Conservation (phyloP, 2,888 invertebrate species). For the Chorisops tibialis region DNA sequence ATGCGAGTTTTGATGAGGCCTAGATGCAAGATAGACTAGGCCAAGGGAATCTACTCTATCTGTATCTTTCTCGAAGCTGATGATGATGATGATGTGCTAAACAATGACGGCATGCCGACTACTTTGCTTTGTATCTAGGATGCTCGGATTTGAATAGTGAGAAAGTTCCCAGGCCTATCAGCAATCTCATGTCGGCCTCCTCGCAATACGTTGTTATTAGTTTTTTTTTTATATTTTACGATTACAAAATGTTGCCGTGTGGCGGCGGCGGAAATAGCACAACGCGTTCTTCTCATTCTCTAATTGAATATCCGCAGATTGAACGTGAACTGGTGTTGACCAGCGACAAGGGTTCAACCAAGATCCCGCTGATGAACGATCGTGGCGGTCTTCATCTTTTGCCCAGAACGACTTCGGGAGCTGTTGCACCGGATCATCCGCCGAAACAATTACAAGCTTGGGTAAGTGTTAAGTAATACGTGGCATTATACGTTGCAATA, state of each 20-base stretch:
- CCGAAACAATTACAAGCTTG: conserved; percentile 72
- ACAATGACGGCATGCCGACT: conserved; percentile 8
- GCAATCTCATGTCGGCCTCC: conserved; percentile 1
- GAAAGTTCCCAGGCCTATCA: conserved; percentile 21
- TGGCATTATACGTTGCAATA: too few relatives aligned
- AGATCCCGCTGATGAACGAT: conserved; percentile 73
- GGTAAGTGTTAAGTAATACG: conserved; percentile 48
- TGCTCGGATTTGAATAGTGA: neutral
- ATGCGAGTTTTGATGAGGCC: neutral
- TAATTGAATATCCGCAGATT: conserved; percentile 55
- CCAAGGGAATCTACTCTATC: neutral
- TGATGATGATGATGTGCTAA: conserved; percentile 15
- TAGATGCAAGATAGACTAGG: neutral
- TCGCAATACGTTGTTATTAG: neutral
- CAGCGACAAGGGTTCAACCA: conserved; percentile 71
- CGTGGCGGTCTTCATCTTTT: conserved; percentile 34
- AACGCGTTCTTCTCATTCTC: neutral
- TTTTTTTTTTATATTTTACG: too few relatives aligned
- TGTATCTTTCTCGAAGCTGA: neutral
- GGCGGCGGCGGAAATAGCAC: conserved; percentile 18
- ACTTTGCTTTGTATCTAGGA: neutral
- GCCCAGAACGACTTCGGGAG: conserved; percentile 49
- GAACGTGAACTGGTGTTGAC: conserved; percentile 75
- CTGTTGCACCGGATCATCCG: conserved; percentile 73
- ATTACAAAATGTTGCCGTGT: too few relatives aligned